A percentile compares a stretch with the other conserved stretches of the same genome.
Evolutionary conservation across 2,888 invertebrate genomes (phyloP).

Genomic region (Pomacea canaliculata): DNA sequence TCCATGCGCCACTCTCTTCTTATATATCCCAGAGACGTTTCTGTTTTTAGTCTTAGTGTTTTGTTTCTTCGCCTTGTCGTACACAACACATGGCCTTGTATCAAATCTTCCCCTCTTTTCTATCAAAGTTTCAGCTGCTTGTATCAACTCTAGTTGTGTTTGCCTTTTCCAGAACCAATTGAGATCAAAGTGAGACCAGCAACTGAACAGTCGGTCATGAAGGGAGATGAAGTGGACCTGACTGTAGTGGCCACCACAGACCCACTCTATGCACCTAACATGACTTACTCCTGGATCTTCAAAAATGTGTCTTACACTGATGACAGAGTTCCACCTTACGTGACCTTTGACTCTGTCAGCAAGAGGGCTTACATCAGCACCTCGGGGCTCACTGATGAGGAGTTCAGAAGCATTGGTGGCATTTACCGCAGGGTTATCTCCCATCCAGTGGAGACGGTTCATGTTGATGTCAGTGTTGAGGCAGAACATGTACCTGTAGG

Average conservation of each 20-base stretch:
- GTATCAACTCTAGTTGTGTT: neutral
- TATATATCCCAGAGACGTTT: too few relatives aligned
- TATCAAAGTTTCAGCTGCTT: neutral
- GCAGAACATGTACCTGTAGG: neutral
- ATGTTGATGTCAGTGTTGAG: too few relatives aligned
- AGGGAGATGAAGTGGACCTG: slow-evolving; percentile 33
- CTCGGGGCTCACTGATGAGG: slow-evolving; percentile 15
- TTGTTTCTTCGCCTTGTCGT: too few relatives aligned
- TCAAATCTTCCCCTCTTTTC: too few relatives aligned
- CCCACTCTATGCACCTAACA: neutral
- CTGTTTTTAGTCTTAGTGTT: too few relatives aligned
- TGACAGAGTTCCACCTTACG: slow-evolving; percentile 6
- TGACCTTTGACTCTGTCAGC: slow-evolving; percentile 19
- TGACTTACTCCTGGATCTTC: slow-evolving; percentile 33
- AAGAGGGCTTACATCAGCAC: slow-evolving; percentile 34
- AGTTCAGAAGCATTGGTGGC: slow-evolving; percentile 28
- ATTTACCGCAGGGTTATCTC: slow-evolving; percentile 10
- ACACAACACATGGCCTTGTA: too few relatives aligned
- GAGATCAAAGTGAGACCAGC: slow-evolving; percentile 11
- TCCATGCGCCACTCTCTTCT: too few relatives aligned
- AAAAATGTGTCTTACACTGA: slow-evolving; percentile 24
- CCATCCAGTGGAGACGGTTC: too few relatives aligned
- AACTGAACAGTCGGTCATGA: slow-evolving; percentile 14
- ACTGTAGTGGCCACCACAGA: slow-evolving; percentile 32
- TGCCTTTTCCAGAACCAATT: slow-evolving; percentile 31